Base-by-base conservation (phyloP, 2,888 invertebrate species). In the Drosophila neonasuta region DNA sequence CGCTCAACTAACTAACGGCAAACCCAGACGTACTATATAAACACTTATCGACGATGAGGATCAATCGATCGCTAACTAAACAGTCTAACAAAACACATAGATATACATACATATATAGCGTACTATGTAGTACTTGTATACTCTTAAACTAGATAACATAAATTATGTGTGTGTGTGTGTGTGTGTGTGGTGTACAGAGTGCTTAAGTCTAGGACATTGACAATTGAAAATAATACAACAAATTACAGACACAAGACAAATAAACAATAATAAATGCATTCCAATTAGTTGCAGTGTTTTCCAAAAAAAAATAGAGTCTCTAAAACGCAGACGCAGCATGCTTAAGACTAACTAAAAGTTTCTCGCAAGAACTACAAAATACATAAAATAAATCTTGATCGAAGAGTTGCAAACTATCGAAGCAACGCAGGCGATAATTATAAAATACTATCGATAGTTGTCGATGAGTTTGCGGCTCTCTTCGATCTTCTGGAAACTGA, bases 161-260 rank as follows among this genome's bases (percentile, higher is more conserved):
- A 34, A 46, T 39, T 61, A 39, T 75, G 24, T 24, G 24, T 24
- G 6, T 24, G 24, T 24, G 24, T 75, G 24, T 24, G 24, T 24
- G 6, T 24, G 24, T 24, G 24, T 24, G 24, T 24, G 29, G 52
- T 66, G 45, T 57, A 63, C 44, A 57, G 17, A 36, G 77, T 86
- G 86, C 84, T 80, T 80, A 80, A 46, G 24, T 34, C 60, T 83
- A 80, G 42, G 45, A 79, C 83, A 61, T 68, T 29, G 46, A 62
- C 61, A 48, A 41, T 50, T 32, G n/a, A 15, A 45, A 54, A 2
- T 9, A 34, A 34, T 0, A 45, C 30, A 55, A 20, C 30, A 42
- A 34, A 52, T 15, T 41, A 76, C 42, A 54, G 45, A 71, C 67
- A 77, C 74, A 77, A 48, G 58, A 74, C 52, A 58, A 50, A n/a